Evolutionary conservation across 2,888 invertebrate species (phyloP).

Genomic region (Heteromurus nitidus): DNA sequence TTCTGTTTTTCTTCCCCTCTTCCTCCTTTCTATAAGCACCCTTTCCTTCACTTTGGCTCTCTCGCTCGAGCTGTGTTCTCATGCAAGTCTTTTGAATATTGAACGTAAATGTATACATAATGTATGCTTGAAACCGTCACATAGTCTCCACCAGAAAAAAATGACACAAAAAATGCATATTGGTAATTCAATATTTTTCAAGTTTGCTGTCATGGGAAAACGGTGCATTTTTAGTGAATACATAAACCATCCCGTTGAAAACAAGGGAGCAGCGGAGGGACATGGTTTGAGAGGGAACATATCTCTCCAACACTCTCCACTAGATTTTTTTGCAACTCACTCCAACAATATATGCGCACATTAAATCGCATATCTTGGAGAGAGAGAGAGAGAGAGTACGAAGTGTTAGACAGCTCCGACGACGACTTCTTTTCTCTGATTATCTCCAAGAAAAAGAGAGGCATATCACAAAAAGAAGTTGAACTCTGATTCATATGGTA

Average conservation of each 20-base stretch:
- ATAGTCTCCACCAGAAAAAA: background rate
- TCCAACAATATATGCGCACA: no score
- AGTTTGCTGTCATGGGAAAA: conserved; percentile 26
- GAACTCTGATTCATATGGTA: background rate
- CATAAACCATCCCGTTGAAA: no score
- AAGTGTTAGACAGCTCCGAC: background rate
- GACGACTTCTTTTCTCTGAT: background rate
- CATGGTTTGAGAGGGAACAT: no score
- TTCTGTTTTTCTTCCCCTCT: conserved; percentile 4
- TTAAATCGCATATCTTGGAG: no score
- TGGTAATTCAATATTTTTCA: conserved; percentile 35
- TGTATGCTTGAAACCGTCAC: background rate
- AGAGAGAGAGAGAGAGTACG: no score
- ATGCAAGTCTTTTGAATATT: conserved; percentile 16
- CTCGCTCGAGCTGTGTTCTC: no score
- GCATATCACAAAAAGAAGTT: conserved; percentile 8
- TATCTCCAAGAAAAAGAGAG: conserved; percentile 21
- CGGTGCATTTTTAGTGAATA: no score
- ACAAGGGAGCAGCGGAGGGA: no score
- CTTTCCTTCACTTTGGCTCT: no score
- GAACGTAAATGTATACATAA: background rate
- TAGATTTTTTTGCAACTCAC: no score
- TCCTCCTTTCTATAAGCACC: no score
- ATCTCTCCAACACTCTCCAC: no score
- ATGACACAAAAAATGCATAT: conserved; percentile 36